These are phyloP conservation scores for Aleadryas rufinucha DNA, from an alignment of 2,113 vertebrate species.

Conservation along the genomic window DNA sequence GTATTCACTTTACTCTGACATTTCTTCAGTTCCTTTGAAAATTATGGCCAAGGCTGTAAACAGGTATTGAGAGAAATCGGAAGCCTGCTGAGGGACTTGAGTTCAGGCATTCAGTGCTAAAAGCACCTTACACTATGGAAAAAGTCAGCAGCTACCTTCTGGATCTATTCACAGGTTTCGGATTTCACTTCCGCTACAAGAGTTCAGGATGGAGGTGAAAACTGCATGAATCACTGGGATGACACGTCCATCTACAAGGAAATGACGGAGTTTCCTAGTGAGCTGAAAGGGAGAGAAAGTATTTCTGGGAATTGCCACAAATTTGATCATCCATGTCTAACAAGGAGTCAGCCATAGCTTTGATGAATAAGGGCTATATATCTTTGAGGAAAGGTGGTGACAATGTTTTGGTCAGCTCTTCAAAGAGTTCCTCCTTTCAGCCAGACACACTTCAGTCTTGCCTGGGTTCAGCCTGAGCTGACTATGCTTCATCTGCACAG, in stretches of 20 bases:
- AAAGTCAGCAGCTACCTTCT: not conserved
- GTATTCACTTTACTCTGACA: not conserved
- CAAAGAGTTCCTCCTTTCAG: not conserved
- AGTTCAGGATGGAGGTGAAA: not conserved
- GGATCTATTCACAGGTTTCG: not conserved
- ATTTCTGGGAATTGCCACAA: not conserved
- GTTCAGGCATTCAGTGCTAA: not conserved
- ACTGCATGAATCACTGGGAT: not conserved
- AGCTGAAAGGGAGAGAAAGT: not conserved
- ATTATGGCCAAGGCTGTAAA: not conserved
- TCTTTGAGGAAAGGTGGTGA: not conserved
- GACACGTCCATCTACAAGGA: not conserved
- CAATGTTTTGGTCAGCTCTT: not conserved
- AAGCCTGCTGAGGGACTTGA: not conserved
- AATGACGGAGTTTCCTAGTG: not conserved
- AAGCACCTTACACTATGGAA: not conserved
- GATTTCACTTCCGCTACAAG: not conserved
- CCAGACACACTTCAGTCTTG: not conserved
- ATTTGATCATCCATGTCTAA: not conserved
- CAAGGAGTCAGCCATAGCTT: not conserved
- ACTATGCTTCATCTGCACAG: not conserved
- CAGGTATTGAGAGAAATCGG: not conserved
- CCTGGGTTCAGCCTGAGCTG: not conserved
- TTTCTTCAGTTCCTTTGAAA: constrained; percentile 1
- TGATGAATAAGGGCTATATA: not conserved